These are phyloP conservation scores for Taenioides sp. DNA, from an alignment of 2,797 vertebrate species.

Conservation along the genomic window DNA sequence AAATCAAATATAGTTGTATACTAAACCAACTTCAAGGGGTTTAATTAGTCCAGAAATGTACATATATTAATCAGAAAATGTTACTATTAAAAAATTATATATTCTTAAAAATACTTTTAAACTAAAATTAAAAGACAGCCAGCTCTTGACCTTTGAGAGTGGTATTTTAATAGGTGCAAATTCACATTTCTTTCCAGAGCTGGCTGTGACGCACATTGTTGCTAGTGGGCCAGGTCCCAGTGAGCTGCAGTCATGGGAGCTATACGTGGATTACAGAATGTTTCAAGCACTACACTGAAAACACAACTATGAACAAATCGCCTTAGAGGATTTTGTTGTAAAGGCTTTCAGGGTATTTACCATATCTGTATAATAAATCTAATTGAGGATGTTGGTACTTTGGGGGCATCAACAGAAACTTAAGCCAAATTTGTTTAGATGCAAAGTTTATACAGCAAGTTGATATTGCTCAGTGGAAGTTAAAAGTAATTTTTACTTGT, in stretches of 20 bases:
- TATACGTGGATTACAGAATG: background rate
- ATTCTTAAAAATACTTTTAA: slow-evolving; percentile 5
- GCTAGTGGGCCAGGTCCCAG: slow-evolving; percentile 7
- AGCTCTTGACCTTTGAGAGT: slow-evolving; percentile 26
- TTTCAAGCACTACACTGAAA: slow-evolving; percentile 2
- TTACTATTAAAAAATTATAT: no score
- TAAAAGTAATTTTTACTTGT: background rate
- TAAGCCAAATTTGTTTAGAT: background rate
- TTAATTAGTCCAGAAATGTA: background rate
- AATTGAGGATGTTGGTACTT: background rate
- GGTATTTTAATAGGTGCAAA: slow-evolving; percentile 23
- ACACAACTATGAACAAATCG: background rate
- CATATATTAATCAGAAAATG: no score
- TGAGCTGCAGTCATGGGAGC: slow-evolving; percentile 4
- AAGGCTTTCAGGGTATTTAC: background rate
- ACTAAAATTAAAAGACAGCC: slow-evolving; percentile 36
- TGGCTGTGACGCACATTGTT: background rate
- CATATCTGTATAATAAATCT: background rate
- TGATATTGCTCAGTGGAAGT: background rate
- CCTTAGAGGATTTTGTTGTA: background rate
- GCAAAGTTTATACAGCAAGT: no score
- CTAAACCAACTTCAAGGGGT: background rate
- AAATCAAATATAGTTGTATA: no score
- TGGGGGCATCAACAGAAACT: background rate
- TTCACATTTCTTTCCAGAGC: slow-evolving; percentile 13